phyloP scores from a whole-genome alignment of 2,888 invertebrate species.

The Pardosa pseudoannulata region DNA sequence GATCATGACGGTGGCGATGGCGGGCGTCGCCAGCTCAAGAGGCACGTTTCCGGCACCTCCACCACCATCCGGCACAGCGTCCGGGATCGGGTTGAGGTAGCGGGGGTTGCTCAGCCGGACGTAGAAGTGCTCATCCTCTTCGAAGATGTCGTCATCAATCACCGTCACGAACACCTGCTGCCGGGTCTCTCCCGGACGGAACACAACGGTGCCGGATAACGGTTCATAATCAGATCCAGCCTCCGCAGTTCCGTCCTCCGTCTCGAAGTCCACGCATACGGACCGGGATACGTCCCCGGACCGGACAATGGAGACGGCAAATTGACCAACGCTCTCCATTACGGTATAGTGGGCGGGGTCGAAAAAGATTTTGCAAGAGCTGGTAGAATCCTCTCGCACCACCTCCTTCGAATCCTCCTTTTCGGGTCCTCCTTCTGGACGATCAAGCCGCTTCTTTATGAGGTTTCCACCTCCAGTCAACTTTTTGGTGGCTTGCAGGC shows the following conservation, averaged over 20 bases:
- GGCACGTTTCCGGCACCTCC: constrained; percentile 17
- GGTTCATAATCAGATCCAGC: constrained; percentile 96
- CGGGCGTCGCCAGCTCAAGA: constrained; percentile 76
- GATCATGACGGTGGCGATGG: constrained; percentile 97
- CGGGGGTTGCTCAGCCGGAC: constrained; percentile 81
- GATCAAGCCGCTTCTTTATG: constrained; percentile 78
- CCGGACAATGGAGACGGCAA: constrained; percentile 89
- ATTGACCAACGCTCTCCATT: constrained; percentile 97
- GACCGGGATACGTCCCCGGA: constrained; percentile 86
- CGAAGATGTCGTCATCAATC: constrained; percentile 99
- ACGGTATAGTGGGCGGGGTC: constrained; percentile 99
- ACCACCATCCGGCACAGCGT: constrained; percentile 38
- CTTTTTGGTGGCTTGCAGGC: constrained; percentile 90
- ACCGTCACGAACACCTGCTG: constrained; percentile 93
- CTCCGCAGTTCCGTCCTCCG: constrained; percentile 98
- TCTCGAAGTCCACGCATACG: constrained; percentile 92
- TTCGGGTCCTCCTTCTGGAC: constrained; percentile 79
- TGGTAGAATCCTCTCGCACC: constrained; percentile 79
- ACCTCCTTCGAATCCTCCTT: constrained; percentile 76
- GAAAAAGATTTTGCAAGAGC: constrained; percentile 85
- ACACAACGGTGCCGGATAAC: constrained; percentile 89
- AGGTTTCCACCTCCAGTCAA: constrained; percentile 96
- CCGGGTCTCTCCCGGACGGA: constrained; percentile 91
- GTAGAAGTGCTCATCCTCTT: constrained; percentile 99
- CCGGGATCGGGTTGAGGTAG: constrained; percentile 61